phyloP scores from a whole-genome alignment of 2,113 vertebrate species.

The Oncorhynchus keta region DNA sequence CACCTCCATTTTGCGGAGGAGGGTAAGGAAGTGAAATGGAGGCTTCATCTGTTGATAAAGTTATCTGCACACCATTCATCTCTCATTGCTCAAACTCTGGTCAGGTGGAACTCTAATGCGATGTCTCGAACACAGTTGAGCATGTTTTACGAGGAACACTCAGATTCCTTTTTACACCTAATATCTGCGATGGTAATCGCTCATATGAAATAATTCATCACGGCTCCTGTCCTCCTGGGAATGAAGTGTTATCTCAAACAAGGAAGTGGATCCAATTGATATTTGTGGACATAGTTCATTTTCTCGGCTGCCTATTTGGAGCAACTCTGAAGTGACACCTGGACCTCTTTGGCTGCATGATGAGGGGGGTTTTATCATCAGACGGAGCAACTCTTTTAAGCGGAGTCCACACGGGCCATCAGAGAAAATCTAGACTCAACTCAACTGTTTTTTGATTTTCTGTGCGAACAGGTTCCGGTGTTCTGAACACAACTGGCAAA shows the following conservation, averaged over 20 bases:
- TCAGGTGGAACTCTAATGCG: background rate
- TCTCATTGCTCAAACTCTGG: background rate
- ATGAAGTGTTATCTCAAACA: constrained; percentile 18
- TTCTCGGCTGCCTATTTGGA: background rate
- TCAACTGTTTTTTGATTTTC: too few species aligned
- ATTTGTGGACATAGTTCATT: background rate
- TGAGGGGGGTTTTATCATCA: too few species aligned
- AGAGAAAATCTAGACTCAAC: too few species aligned
- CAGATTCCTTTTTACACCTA: background rate
- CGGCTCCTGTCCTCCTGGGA: constrained; percentile 22
- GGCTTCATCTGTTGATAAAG: too few species aligned
- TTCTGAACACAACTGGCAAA: too few species aligned
- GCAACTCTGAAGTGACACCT: too few species aligned
- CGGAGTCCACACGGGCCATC: too few species aligned
- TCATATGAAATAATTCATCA: constrained; percentile 27
- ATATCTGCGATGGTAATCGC: constrained; percentile 6
- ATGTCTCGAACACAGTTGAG: too few species aligned
- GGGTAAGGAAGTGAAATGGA: background rate
- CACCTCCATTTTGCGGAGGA: background rate
- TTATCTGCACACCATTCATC: constrained; percentile 1
- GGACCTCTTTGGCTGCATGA: too few species aligned
- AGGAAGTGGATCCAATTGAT: constrained; percentile 11
- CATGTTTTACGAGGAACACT: too few species aligned
- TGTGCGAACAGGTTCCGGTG: too few species aligned
- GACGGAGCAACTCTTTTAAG: too few species aligned